Conservation (phyloP, 2,888 invertebrate genomes). For the Erebia aethiops region DNA sequence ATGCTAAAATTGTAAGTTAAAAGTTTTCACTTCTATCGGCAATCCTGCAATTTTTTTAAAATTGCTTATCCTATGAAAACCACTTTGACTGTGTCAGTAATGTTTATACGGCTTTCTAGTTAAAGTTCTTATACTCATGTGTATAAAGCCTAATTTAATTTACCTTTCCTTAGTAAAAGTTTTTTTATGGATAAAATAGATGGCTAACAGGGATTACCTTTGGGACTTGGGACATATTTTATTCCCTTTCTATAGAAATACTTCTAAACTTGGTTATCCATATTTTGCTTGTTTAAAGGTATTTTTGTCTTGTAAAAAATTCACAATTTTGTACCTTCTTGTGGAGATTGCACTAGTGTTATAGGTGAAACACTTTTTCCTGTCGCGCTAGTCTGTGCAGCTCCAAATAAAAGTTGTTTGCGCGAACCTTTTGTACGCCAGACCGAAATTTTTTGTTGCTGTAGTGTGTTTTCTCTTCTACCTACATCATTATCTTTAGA, state of each 20-base stretch:
- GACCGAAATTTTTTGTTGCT: too few species aligned
- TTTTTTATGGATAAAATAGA: not conserved
- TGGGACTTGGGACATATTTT: not conserved
- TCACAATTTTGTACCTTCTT: not conserved
- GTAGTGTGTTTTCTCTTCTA: too few species aligned
- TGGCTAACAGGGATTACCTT: not conserved
- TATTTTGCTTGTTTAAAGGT: not conserved
- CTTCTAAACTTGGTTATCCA: not conserved
- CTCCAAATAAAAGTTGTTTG: too few species aligned
- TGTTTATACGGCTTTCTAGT: constrained; percentile 15
- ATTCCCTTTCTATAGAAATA: constrained; percentile 3
- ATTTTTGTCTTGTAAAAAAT: not conserved
- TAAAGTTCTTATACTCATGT: constrained; percentile 7
- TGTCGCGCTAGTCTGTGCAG: too few species aligned
- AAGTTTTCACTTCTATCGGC: too few species aligned
- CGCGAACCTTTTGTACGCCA: too few species aligned
- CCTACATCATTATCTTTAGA: too few species aligned
- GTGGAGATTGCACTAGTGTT: too few species aligned
- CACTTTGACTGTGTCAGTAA: constrained; percentile 27
- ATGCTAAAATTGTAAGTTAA: too few species aligned
- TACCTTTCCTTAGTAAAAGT: not conserved
- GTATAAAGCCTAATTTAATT: constrained; percentile 1
- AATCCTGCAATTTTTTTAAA: too few species aligned
- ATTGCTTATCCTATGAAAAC: constrained; percentile 33
- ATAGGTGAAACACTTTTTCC: too few species aligned